Conservation (phyloP, 1,140 invertebrate genomes). For the Aethina tumida region DNA sequence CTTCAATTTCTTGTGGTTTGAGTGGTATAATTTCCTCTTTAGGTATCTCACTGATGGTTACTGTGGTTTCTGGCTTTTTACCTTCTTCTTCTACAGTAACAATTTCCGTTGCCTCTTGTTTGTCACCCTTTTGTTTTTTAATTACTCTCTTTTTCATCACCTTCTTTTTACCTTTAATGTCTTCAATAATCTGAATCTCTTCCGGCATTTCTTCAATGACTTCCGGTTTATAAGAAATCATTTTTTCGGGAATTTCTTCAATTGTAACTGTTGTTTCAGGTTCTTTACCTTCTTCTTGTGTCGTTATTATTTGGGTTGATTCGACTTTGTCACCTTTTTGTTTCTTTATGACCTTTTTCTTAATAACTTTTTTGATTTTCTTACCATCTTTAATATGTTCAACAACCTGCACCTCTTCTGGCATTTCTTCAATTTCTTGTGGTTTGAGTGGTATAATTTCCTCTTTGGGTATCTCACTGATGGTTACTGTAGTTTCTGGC, state of each 20-base stretch:
- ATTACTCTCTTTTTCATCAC: conserved; percentile 22
- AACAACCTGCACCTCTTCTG: conserved; percentile 23
- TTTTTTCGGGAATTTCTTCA: conserved; percentile 19
- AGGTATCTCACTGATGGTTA: conserved; percentile 9
- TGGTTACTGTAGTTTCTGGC: conserved; percentile 29
- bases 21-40: conserved; percentile 17
- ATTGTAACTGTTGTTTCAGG: conserved; percentile 26
- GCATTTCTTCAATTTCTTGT: conserved; percentile 28
- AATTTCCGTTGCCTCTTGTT: too few relatives aligned
- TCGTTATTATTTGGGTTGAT: conserved; percentile 29
- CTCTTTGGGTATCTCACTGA: conserved; percentile 23
- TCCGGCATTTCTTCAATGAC: conserved; percentile 32
- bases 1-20: conserved; percentile 22
- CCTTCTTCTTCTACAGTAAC: conserved; percentile 23
- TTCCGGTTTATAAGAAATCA: too few relatives aligned
- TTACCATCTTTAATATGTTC: conserved; percentile 21
- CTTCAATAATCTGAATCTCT: conserved; percentile 21
- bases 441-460: conserved; percentile 23
- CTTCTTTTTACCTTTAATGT: conserved; percentile 26
- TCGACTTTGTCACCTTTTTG: conserved; percentile 23
- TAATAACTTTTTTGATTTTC: conserved; percentile 30
- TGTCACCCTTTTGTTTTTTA: conserved; percentile 24
- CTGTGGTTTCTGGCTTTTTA: conserved; percentile 13
- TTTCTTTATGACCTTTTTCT: conserved; percentile 31
- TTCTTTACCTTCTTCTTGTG: conserved; percentile 22